These are phyloP conservation scores for Microchirus variegatus DNA, from an alignment of 2,797 vertebrate species.

Conservation along the genomic window DNA sequence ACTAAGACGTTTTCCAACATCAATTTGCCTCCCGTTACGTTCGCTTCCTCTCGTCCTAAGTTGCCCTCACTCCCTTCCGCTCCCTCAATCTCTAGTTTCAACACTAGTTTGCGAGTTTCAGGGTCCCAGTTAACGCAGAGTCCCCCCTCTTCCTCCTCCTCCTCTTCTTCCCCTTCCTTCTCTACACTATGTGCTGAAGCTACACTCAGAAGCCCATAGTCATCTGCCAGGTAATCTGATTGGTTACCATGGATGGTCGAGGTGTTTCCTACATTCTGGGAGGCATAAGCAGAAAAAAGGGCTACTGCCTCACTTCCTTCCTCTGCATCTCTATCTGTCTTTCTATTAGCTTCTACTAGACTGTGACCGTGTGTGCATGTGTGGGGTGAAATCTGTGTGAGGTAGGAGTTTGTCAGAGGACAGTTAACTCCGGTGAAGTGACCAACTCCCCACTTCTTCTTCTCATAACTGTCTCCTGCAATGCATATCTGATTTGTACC, in stretches of 20 bases:
- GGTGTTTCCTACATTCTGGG: slow-evolving; percentile 9
- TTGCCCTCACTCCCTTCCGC: slow-evolving; percentile 8
- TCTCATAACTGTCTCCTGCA: neutral
- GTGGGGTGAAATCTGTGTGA: neutral
- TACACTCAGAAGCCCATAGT: slow-evolving; percentile 17
- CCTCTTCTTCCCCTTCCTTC: neutral
- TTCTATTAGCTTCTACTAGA: neutral
- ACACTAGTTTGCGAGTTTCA: slow-evolving; percentile 13
- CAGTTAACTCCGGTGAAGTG: neutral
- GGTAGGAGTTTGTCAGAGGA: slow-evolving; percentile 9
- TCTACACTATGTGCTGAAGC: neutral
- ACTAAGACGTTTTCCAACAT: slow-evolving; percentile 55
- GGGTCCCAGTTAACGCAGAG: slow-evolving; percentile 44
- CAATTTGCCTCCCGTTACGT: neutral
- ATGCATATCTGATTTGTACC: neutral
- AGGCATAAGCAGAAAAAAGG: slow-evolving; percentile 36
- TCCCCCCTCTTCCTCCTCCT: slow-evolving; percentile 16
- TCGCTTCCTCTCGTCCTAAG: neutral
- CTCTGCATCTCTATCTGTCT: slow-evolving; percentile 1
- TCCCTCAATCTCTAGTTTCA: slow-evolving; percentile 27
- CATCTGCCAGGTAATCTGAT: slow-evolving; percentile 4
- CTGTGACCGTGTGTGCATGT: neutral
- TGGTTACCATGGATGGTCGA: neutral
- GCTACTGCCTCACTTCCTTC: slow-evolving; percentile 15
- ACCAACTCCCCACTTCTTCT: neutral